These are phyloP conservation scores for Melipona bicolor DNA, from an alignment of 2,888 invertebrate genomes.

Conservation along the genomic window DNA sequence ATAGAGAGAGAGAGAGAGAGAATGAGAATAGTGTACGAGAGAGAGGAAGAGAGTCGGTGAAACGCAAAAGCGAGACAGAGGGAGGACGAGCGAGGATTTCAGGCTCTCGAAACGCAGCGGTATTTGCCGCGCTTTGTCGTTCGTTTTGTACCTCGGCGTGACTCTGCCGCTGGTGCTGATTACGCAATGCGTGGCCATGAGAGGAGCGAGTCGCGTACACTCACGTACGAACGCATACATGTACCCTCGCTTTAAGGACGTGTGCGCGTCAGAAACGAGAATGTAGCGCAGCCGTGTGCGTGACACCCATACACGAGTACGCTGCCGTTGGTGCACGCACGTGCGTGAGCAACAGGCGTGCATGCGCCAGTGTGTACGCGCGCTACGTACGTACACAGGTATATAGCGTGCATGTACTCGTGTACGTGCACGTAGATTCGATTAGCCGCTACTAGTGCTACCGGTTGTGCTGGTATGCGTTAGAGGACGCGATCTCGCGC, in stretches of 20 bases:
- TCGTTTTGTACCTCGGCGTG: slow-evolving; percentile 77
- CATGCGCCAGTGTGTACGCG: not conserved
- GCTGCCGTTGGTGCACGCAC: slow-evolving; percentile 32
- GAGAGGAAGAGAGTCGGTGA: not conserved
- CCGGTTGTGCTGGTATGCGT: not conserved
- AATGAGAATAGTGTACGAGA: slow-evolving; percentile 26
- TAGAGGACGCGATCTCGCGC: not conserved
- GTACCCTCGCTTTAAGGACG: slow-evolving; percentile 47
- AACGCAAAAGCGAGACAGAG: slow-evolving; percentile 3
- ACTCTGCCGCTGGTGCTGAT: slow-evolving; percentile 78
- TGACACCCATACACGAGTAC: slow-evolving; percentile 51
- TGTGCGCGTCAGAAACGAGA: slow-evolving; percentile 59
- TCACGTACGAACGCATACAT: slow-evolving; percentile 50
- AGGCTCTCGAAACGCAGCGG: slow-evolving; percentile 72
- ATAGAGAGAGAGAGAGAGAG: not conserved
- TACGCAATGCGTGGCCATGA: slow-evolving; percentile 84
- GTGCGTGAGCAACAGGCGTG: slow-evolving; percentile 48
- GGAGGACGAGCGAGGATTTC: slow-evolving; percentile 66
- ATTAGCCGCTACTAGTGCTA: slow-evolving; percentile 4
- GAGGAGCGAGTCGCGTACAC: slow-evolving; percentile 74
- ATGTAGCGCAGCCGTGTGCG: slow-evolving; percentile 60
- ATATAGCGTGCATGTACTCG: not conserved
- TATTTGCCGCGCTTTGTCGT: slow-evolving; percentile 77
- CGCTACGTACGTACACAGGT: not conserved
- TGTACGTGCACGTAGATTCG: slow-evolving; percentile 5